phyloP scores from a whole-genome alignment of 2,113 vertebrate genomes.

The Takifugu flavidus region DNA sequence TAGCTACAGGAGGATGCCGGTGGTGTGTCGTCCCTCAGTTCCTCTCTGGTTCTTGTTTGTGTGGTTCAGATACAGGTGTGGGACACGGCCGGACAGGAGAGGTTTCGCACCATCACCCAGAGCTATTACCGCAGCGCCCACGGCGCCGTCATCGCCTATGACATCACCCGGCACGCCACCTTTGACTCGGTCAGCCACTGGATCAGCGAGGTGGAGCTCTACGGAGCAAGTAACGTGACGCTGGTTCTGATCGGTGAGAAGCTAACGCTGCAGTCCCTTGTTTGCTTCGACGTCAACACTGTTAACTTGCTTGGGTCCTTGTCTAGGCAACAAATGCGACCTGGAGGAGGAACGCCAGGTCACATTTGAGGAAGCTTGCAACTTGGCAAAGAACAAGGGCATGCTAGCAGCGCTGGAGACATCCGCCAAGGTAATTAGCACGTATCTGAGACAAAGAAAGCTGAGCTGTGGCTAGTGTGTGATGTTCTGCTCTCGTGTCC shows the following conservation, averaged over 20 bases:
- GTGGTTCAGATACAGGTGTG: constrained; percentile 90
- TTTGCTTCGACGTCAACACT: too few species aligned
- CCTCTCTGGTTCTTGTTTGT: neutral
- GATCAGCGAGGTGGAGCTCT: constrained; percentile 90
- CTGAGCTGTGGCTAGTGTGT: too few species aligned
- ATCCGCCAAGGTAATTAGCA: constrained; percentile 76
- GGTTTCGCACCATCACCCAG: constrained; percentile 97
- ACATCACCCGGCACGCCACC: constrained; percentile 85
- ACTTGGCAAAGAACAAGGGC: constrained; percentile 80
- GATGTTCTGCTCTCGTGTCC: neutral
- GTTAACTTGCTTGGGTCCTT: neutral
- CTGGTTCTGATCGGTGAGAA: constrained; percentile 89
- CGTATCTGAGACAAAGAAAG: neutral
- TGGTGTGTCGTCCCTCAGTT: constrained; percentile 2
- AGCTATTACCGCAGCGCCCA: constrained; percentile 97
- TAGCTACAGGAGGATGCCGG: constrained; percentile 6
- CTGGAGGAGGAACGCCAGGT: constrained; percentile 81
- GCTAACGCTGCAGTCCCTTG: too few species aligned
- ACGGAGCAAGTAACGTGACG: constrained; percentile 85
- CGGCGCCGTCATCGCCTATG: constrained; percentile 92
- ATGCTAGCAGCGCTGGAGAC: constrained; percentile 90
- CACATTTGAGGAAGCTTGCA: constrained; percentile 86
- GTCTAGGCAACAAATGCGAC: constrained; percentile 90
- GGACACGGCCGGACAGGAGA: constrained; percentile 97
- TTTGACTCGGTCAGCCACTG: constrained; percentile 90